Evolutionary conservation across 2,888 invertebrate genomes (phyloP).

Genomic region (Drosophila rubida): DNA sequence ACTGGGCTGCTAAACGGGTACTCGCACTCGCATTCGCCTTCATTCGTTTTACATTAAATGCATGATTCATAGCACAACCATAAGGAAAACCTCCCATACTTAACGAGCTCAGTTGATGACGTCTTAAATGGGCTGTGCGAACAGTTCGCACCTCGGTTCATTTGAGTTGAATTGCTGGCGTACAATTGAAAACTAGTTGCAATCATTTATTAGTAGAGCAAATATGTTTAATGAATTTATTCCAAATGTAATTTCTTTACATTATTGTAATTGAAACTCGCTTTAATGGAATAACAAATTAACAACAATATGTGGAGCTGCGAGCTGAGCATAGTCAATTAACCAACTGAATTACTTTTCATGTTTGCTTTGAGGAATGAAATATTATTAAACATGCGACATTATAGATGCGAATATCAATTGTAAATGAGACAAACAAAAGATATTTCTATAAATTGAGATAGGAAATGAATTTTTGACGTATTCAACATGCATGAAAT

Average conservation of each 20-base stretch:
- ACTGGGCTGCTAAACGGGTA: slow-evolving; percentile 31
- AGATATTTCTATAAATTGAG: too few relatives aligned
- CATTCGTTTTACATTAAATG: slow-evolving; percentile 12
- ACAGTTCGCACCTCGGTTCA: not conserved
- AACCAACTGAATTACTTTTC: too few relatives aligned
- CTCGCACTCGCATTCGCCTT: not conserved
- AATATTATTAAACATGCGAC: too few relatives aligned
- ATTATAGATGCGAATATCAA: too few relatives aligned
- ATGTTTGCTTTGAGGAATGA: too few relatives aligned
- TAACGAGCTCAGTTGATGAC: slow-evolving; percentile 51
- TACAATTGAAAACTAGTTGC: not conserved
- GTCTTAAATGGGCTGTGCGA: not conserved
- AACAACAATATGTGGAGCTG: too few relatives aligned
- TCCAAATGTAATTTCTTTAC: not conserved
- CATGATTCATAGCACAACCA: slow-evolving; percentile 54
- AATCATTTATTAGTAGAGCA: not conserved
- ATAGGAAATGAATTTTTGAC: not conserved
- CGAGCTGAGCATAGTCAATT: too few relatives aligned
- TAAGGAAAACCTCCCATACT: slow-evolving; percentile 61
- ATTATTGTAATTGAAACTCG: too few relatives aligned
- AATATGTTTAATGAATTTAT: not conserved
- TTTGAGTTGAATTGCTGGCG: not conserved
- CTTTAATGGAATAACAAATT: too few relatives aligned
- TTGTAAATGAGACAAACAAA: too few relatives aligned
- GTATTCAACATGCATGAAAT: not conserved